These are phyloP conservation scores for Sphecodes monilicornis DNA, from an alignment of 2,888 invertebrate genomes.

Conservation along the genomic window DNA sequence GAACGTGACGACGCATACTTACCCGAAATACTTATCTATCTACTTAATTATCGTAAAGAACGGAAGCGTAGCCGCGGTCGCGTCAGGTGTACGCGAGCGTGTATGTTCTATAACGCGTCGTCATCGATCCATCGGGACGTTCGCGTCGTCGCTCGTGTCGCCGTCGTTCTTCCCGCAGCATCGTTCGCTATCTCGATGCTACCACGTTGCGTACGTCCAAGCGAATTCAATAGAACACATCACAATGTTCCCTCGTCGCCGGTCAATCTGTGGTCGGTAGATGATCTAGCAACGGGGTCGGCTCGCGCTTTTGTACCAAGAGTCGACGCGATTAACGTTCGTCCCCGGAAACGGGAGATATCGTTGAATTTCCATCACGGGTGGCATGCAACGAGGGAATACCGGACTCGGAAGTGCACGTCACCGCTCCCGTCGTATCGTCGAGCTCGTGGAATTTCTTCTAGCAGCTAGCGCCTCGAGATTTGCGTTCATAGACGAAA, in stretches of 20 bases:
- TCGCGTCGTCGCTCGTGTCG: not conserved
- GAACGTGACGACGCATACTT: conserved; percentile 62
- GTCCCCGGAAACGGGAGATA: not conserved
- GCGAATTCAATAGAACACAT: not conserved
- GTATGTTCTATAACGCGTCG: not conserved
- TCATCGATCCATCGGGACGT: conserved; percentile 22
- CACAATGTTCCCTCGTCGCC: not conserved
- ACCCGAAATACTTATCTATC: conserved; percentile 56
- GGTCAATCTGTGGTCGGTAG: not conserved
- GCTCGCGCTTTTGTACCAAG: not conserved
- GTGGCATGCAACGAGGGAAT: not conserved
- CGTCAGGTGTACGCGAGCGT: conserved; percentile 5
- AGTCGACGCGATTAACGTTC: not conserved
- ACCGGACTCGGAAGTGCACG: not conserved
- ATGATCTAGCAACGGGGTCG: not conserved
- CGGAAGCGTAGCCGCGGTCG: conserved; percentile 46
- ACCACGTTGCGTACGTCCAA: not conserved
- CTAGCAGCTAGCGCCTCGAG: conserved; percentile 17
- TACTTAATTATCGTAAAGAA: conserved; percentile 67
- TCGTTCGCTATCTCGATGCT: not conserved
- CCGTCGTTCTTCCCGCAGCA: not conserved
- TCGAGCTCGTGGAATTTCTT: not conserved
- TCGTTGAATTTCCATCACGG: not conserved
- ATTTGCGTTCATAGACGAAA: not conserved
- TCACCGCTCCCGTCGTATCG: not conserved